Evolutionary conservation across 1,140 invertebrate species (phyloP).

Genomic region (Pseudomyrmex concolor): DNA sequence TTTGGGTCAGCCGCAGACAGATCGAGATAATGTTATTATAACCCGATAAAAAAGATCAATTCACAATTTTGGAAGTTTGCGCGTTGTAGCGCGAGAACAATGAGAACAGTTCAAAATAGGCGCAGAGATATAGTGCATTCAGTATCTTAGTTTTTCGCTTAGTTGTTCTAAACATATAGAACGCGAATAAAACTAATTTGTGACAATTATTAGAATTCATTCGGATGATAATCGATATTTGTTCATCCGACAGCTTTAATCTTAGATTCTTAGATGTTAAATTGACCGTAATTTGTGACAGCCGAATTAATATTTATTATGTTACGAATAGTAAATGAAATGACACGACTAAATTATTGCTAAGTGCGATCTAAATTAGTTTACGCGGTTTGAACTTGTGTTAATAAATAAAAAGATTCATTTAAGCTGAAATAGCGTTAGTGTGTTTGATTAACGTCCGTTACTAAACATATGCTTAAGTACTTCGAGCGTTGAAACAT

Average conservation of each 20-base stretch:
- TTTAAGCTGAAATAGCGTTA: constrained; percentile 21
- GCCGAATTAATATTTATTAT: neutral
- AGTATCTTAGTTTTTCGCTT: neutral
- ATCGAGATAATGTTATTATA: constrained; percentile 29
- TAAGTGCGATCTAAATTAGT: constrained; percentile 6
- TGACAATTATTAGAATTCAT: neutral
- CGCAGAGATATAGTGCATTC: neutral
- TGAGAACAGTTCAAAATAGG: constrained; percentile 20
- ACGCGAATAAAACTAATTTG: neutral
- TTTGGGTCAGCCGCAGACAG: constrained; percentile 54
- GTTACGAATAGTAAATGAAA: constrained; percentile 6
- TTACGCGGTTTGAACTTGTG: constrained; percentile 11
- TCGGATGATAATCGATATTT: neutral
- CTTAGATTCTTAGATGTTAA: neutral
- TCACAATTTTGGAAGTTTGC: neutral
- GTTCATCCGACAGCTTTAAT: neutral
- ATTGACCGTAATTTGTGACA: neutral
- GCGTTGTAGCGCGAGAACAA: neutral
- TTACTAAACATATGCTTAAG: neutral
- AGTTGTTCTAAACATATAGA: neutral
- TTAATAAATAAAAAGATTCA: constrained; percentile 14
- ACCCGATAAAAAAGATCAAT: constrained; percentile 24
- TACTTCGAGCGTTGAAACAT: neutral
- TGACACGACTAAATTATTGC: constrained; percentile 2
- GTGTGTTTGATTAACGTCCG: constrained; percentile 25